Evolutionary conservation across 2,797 vertebrate species (phyloP), one percentile per base, ranked within the genome.

Genomic region (Psittacula echo): DNA sequence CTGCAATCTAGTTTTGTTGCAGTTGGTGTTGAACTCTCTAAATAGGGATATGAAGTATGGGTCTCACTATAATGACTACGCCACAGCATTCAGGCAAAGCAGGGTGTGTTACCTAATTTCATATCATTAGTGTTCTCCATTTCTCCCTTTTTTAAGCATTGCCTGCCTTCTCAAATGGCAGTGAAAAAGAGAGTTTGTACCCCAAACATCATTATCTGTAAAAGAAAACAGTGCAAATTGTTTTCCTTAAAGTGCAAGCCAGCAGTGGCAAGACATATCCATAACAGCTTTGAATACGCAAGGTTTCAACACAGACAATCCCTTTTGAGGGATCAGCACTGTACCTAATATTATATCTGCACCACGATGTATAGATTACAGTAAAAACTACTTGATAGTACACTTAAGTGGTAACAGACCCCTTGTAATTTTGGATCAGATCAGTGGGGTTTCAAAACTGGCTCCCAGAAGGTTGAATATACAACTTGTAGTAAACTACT

Each of bases 1-100:
- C 78, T 93, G 37, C 85, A 93, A 51, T 22, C 51, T 42, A 53
- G n/a, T 90, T 95, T 79, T 24, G 37, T 48, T 90, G 84, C 58
- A 80, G 44, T 17, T 62, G 34, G 14, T 80, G 56, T 0, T 67
- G 54, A 91, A 34, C 45, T 42, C 54, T 75, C 41, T 64, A 27
- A 45, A 62, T 6, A 82, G 32, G 37, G 18, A 19, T 45, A 23
- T 26, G 32, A 88, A 79, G 22, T 48, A 64, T 48, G 51, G 51
- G 21, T 90, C 60, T 91, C 65, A 32, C 26, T 39, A 19, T 34
- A 37, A 71, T 24, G 10, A 34, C 54, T 78, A 6, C 30, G 26
- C 23, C 80, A 51, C 0, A 32, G 21, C 5, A 66, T 19, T 66
- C 58, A 60, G 54, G n/a, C 22, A 67, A 87, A 78, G 34, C 32